phyloP scores from a whole-genome alignment of 1,140 invertebrate genomes.

The Bombus turneri region DNA sequence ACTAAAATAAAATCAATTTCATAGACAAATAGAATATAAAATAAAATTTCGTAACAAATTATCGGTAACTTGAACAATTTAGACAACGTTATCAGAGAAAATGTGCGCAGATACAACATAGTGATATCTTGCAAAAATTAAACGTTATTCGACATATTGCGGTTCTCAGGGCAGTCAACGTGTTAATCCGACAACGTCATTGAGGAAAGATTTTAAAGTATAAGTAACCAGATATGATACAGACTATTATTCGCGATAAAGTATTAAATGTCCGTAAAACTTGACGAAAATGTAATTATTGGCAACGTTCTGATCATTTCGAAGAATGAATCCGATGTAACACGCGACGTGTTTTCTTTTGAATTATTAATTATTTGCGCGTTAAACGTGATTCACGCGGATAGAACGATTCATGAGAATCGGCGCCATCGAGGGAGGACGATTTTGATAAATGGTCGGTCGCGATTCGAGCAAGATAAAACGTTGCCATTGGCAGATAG shows the following conservation, averaged over 20 bases:
- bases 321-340: neutral
- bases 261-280: neutral
- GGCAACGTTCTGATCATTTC: neutral
- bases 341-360: neutral
- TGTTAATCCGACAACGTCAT: too few relatives aligned
- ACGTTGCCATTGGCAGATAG: slow-evolving; percentile 2
- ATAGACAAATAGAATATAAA: too few relatives aligned
- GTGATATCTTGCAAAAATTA: too few relatives aligned
- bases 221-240: too few relatives aligned
- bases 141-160: too few relatives aligned
- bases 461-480: slow-evolving; percentile 14
- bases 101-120: too few relatives aligned
- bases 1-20: too few relatives aligned
- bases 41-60: too few relatives aligned
- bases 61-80: too few relatives aligned
- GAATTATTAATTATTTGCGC: slow-evolving; percentile 39
- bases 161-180: too few relatives aligned
- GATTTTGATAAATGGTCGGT: slow-evolving; percentile 21
- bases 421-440: neutral
- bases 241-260: neutral
- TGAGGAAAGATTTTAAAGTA: too few relatives aligned
- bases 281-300: neutral
- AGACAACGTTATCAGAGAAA: too few relatives aligned
- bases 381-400: neutral
- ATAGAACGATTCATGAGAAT: neutral